These are phyloP conservation scores for Stichodactyla helianthus DNA, from an alignment of 64 coral and sea anemone species.

Conservation along the genomic window DNA sequence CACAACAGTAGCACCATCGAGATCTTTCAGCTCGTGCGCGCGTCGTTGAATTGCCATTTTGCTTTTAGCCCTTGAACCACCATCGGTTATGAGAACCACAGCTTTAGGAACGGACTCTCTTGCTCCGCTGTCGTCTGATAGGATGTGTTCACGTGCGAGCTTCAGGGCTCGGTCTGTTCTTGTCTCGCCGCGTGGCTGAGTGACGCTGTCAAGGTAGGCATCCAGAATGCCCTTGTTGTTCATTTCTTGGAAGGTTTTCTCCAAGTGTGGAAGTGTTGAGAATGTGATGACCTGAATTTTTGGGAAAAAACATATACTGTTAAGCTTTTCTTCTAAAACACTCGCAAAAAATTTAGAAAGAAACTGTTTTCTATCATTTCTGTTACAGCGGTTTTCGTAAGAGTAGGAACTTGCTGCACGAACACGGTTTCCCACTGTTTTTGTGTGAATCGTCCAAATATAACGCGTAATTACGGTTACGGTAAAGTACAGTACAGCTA, in stretches of 20 bases:
- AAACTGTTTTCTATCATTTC: no score
- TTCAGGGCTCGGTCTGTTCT: constrained; percentile 75
- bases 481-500: no score
- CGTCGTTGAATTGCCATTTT: constrained; percentile 68
- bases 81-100: constrained; percentile 72
- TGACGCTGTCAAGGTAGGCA: constrained; percentile 69
- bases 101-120: constrained; percentile 67
- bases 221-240: constrained; percentile 38
- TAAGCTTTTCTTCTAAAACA: not conserved
- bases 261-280: constrained; percentile 70
- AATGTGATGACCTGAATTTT: constrained; percentile 46
- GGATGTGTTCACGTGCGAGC: constrained; percentile 53
- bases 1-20: constrained; percentile 82
- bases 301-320: not conserved
- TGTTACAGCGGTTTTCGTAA: no score
- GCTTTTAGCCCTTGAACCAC: constrained; percentile 54
- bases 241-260: constrained; percentile 74
- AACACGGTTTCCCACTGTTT: no score
- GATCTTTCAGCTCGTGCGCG: constrained; percentile 82
- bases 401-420: no score
- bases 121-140: constrained; percentile 35
- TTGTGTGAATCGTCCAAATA: no score
- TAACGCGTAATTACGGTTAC: no score
- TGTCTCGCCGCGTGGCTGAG: constrained; percentile 81
- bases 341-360: no score